Evolutionary conservation across 1,140 invertebrate species (phyloP), one percentile per base, ranked within the genome.

Genomic region (Plodia interpunctella): DNA sequence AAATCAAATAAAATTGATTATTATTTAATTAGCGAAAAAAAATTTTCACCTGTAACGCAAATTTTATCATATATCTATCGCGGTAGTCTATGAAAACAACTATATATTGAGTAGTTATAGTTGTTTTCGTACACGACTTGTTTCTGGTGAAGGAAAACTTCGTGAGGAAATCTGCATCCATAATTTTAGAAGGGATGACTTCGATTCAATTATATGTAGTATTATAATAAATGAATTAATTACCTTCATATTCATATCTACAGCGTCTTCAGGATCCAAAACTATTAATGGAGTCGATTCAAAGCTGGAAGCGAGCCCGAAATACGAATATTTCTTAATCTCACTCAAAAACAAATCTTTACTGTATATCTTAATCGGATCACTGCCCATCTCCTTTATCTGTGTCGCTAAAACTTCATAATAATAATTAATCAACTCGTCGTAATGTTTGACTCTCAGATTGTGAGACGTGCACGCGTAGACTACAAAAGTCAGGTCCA

Each of bases 401-500:
- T 91, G 83, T 0, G 60, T 78, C 11, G 88, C 87, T n/a, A 94
- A 76, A 32, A 90, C 88, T 2, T 91, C 68, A 60, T 94, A 80
- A 67, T 94, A 94, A 61, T 87, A 74, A 49, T 91, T 83, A 1
- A 94, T 56, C 32, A 94, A 68, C 0, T 90, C 70, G 19, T 93
- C 83, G 65, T 92, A 94, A 70, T 93, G 79, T 51, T 91, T 57
- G 56, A 90, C 75, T 13, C 93, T 83, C 60, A 94, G 69, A 49
- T 90, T 60, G 68, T 93, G 84, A 49, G 90, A 88, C 0, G 93
- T 93, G 62, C 93, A 93, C 0, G 91, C 91, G 62, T 94, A 94
- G 30, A 94, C 83, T 15, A 93, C 90, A 71, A 94, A 93, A 17
- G 84, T 73, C 0, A 94, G n/a, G 69, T 94, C 94, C 1, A 92